A percentile compares a stretch with the other conserved stretches of the same genome.
These are phyloP conservation scores for Ovis aries DNA, from an alignment of 2,113 vertebrate species.

Conservation along the genomic window DNA sequence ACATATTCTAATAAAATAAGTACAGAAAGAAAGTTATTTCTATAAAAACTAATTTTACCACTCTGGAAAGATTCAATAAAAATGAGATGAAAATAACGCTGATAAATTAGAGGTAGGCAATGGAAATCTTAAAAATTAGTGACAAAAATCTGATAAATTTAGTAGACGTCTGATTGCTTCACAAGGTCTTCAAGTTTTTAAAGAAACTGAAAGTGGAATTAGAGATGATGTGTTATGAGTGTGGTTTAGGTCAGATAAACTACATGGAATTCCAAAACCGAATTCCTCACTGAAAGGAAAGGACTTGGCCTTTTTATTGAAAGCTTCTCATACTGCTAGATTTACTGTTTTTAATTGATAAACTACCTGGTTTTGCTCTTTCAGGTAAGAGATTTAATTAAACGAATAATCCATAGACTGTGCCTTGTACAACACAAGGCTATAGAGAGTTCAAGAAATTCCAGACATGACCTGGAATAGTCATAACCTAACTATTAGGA, in stretches of 20 bases:
- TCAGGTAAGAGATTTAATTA: constrained; percentile 1
- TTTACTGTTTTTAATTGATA: not conserved
- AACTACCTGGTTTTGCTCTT: not conserved
- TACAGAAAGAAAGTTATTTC: not conserved
- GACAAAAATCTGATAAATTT: not conserved
- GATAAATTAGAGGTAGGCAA: not conserved
- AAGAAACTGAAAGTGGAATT: not conserved
- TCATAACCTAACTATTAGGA: not conserved
- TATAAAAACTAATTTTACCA: not conserved
- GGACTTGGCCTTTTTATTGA: not conserved
- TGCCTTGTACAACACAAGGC: not conserved
- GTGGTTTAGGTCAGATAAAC: not conserved
- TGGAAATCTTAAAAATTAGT: not conserved
- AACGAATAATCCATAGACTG: not conserved
- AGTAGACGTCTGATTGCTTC: not conserved
- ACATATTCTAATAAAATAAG: not conserved
- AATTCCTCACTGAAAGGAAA: not conserved
- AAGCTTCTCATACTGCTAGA: not conserved
- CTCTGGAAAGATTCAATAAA: constrained; percentile 1
- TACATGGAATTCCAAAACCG: not conserved
- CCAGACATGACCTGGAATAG: not conserved
- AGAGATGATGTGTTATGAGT: not conserved
- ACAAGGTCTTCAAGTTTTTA: not conserved
- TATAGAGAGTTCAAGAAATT: not conserved
- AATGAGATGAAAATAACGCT: not conserved